These are phyloP conservation scores for Goniozus legneri DNA, from an alignment of 1,140 invertebrate species.

Conservation along the genomic window DNA sequence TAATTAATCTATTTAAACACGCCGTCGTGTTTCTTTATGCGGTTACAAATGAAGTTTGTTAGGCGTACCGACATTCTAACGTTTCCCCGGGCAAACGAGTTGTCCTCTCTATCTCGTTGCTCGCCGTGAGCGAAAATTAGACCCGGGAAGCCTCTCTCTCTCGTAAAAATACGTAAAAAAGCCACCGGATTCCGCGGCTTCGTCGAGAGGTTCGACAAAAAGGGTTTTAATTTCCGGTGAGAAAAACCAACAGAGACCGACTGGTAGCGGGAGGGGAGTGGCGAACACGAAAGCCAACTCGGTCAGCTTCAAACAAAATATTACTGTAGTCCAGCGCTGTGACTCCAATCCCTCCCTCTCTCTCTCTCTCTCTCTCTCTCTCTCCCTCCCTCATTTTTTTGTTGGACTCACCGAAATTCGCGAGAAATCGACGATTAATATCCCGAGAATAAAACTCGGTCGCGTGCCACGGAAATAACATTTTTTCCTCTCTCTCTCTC, in stretches of 20 bases:
- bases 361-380: conserved; percentile 1
- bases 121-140: background rate
- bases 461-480: background rate
- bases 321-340: conserved; percentile 31
- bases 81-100: no score
- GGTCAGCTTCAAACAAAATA: conserved; percentile 37
- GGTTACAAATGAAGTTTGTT: no score
- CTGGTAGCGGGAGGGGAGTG: no score
- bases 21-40: no score
- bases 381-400: no score
- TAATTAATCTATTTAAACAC: no score
- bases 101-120: no score
- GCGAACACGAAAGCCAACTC: conserved; percentile 15
- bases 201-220: conserved; percentile 25
- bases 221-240: conserved; percentile 49
- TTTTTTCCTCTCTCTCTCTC: background rate
- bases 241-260: conserved; percentile 38
- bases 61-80: no score
- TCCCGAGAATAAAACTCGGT: no score
- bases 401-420: no score
- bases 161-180: background rate
- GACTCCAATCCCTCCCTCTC: conserved; percentile 7
- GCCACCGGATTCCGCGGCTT: background rate
- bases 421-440: no score
- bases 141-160: background rate